Conservation (phyloP, 2,797 vertebrate genomes). For the Alectoris magna region DNA sequence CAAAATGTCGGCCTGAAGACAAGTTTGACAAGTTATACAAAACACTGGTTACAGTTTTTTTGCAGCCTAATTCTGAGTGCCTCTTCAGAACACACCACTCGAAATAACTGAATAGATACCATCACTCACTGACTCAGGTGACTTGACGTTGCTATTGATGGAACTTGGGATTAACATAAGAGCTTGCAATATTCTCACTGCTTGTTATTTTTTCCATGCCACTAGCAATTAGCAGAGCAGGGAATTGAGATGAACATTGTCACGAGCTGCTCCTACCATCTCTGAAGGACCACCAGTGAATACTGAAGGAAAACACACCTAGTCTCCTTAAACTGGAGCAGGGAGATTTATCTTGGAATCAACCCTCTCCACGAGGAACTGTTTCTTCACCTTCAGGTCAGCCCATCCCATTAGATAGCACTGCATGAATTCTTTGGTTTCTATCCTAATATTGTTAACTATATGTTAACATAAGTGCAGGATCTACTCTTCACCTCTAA, state of each 20-base stretch:
- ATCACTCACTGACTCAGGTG: neutral
- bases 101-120: neutral
- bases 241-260: neutral
- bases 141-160: neutral
- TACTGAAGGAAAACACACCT: neutral
- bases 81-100: neutral
- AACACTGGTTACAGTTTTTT: neutral
- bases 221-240: neutral
- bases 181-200: neutral
- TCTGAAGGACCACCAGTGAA: neutral
- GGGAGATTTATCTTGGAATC: neutral
- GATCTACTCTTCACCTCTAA: constrained; percentile 85
- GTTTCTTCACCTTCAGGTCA: constrained; percentile 14
- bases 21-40: constrained; percentile 43
- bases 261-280: neutral
- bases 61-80: neutral
- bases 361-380: neutral
- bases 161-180: neutral
- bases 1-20: constrained; percentile 92
- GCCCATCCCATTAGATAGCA: constrained; percentile 20
- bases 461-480: neutral
- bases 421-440: neutral
- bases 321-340: neutral
- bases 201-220: neutral
- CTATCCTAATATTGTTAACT: constrained; percentile 3